Evolutionary conservation across 2,797 vertebrate species (phyloP).

Genomic region (Girardinus metallicus): DNA sequence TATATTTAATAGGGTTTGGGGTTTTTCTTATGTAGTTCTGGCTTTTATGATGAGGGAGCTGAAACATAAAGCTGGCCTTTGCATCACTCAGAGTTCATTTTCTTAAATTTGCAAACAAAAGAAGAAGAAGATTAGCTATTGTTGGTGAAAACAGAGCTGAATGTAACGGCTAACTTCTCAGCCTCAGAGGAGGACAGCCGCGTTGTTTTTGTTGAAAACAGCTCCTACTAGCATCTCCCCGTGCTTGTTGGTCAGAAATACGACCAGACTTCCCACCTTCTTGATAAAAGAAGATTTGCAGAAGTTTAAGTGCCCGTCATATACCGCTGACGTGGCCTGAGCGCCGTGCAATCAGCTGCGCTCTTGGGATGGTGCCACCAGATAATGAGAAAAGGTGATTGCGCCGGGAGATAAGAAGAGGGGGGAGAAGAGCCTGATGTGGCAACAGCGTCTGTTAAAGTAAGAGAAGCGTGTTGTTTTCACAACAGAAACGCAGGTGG

Average conservation of each 20-base stretch:
- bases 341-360: constrained; percentile 22
- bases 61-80: constrained; percentile 42
- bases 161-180: constrained; percentile 4
- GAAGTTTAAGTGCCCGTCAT: constrained; percentile 41
- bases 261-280: background rate
- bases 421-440: constrained; percentile 56
- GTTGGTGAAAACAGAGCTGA: constrained; percentile 30
- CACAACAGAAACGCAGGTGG: constrained; percentile 67
- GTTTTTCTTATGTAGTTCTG: constrained; percentile 14
- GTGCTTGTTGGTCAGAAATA: background rate
- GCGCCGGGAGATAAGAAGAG: constrained; percentile 52
- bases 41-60: constrained; percentile 27
- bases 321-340: constrained; percentile 20
- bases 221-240: background rate
- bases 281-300: constrained; percentile 11
- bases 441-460: constrained; percentile 69
- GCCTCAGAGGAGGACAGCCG: background rate
- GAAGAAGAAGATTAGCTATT: constrained; percentile 30
- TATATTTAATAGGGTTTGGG: constrained; percentile 2
- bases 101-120: constrained; percentile 45
- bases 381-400: constrained; percentile 49
- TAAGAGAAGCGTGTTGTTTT: constrained; percentile 58
- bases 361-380: constrained; percentile 10
- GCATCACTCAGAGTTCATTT: constrained; percentile 27
- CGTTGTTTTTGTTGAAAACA: constrained; percentile 28